These are phyloP conservation scores for Erannis defoliaria DNA, from an alignment of 2,888 invertebrate species.

Conservation along the genomic window DNA sequence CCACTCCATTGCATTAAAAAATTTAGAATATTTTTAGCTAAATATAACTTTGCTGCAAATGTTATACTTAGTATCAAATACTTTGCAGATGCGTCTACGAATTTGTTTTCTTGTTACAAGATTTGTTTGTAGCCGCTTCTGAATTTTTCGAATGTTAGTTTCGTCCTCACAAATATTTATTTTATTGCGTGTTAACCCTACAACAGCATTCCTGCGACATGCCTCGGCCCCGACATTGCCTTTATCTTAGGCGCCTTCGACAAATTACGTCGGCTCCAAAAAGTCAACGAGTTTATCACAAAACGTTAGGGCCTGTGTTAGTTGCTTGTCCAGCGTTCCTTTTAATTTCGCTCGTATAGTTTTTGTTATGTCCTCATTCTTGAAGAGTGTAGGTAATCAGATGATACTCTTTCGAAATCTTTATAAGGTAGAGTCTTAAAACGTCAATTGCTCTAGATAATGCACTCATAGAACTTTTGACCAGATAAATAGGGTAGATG, in stretches of 20 bases:
- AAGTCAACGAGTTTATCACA: constrained; percentile 79
- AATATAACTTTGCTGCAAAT: too few species aligned
- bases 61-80: not conserved
- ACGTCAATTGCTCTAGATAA: too few species aligned
- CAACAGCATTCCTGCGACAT: constrained; percentile 68
- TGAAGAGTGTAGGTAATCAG: constrained; percentile 57
- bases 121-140: not conserved
- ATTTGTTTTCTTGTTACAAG: not conserved
- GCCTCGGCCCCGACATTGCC: constrained; percentile 64
- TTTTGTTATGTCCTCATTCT: constrained; percentile 79
- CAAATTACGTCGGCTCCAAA: constrained; percentile 83
- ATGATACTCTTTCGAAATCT: not conserved
- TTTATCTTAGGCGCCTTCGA: constrained; percentile 85
- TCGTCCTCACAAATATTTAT: constrained; percentile 7
- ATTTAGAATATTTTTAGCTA: too few species aligned
- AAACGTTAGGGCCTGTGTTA: constrained; percentile 72
- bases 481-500: too few species aligned
- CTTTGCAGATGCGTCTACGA: not conserved
- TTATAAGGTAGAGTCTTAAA: too few species aligned
- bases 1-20: too few species aligned
- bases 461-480: too few species aligned
- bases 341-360: constrained; percentile 82
- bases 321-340: constrained; percentile 79
- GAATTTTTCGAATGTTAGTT: not conserved
- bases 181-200: constrained; percentile 36